phyloP scores from a whole-genome alignment of 2,797 vertebrate genomes.

The Macropodus opercularis region DNA sequence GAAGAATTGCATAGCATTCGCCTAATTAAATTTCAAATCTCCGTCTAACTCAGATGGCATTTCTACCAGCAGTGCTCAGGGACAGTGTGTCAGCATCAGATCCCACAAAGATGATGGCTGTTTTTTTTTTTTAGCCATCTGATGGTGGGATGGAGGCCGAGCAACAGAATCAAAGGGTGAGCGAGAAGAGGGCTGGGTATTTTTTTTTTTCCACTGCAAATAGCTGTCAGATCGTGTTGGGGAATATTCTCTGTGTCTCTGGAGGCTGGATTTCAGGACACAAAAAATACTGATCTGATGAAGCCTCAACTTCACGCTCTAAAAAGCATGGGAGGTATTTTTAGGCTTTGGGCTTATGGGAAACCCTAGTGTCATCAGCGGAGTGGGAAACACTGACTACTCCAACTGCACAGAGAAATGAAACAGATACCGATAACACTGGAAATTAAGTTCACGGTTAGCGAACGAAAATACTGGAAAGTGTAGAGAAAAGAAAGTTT shows the following conservation, averaged over 20 bases:
- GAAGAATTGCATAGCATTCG: conserved; percentile 31
- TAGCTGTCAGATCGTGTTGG: conserved; percentile 54
- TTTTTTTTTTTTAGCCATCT: conserved; percentile 36
- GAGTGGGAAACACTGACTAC: conserved; percentile 13
- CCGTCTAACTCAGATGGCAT: conserved; percentile 46
- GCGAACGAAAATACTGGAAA: conserved; percentile 3
- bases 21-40: conserved; percentile 55
- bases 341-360: conserved; percentile 29
- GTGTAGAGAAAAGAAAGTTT: conserved; percentile 9
- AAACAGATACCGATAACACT: not conserved
- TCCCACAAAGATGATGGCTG: conserved; percentile 33
- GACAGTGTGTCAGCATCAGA: conserved; percentile 53
- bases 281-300: conserved; percentile 19
- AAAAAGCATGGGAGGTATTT: conserved; percentile 36
- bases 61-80: conserved; percentile 41
- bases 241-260: conserved; percentile 30
- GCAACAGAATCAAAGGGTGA: conserved; percentile 37
- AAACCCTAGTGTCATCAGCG: conserved; percentile 32
- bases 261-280: conserved; percentile 32
- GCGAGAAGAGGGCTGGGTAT: conserved; percentile 37
- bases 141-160: conserved; percentile 35
- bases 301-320: conserved; percentile 31
- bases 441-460: conserved; percentile 9
- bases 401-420: not conserved
- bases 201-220: conserved; percentile 51